Evolutionary conservation across 2,888 invertebrate genomes (phyloP).

Genomic region (Pterostichus madidus): DNA sequence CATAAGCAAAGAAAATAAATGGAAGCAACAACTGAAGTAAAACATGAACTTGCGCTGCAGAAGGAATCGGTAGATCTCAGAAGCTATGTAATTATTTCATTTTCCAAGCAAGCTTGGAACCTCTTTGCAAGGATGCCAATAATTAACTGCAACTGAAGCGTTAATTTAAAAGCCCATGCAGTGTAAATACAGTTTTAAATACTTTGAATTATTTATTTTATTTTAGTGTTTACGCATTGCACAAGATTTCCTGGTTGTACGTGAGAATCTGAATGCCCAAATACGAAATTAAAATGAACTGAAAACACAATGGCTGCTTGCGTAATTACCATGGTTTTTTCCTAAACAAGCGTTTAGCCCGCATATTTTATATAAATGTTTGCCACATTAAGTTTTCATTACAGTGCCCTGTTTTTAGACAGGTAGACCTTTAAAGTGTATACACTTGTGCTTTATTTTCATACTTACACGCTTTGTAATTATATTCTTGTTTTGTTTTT

Average conservation of each 20-base stretch:
- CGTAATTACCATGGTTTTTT: conserved; percentile 54
- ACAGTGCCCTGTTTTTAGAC: conserved; percentile 46
- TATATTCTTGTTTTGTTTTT: conserved; percentile 43
- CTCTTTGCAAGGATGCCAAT: conserved; percentile 40
- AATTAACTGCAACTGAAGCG: conserved; percentile 39
- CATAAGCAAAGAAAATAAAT: background rate
- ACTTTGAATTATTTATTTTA: conserved; percentile 46
- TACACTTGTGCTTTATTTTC: conserved; percentile 44
- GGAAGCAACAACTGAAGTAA: background rate
- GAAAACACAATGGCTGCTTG: conserved; percentile 42
- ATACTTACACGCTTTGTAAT: conserved; percentile 46
- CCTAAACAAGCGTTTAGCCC: conserved; percentile 55
- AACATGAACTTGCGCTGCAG: background rate
- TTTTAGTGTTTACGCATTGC: conserved; percentile 29
- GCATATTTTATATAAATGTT: conserved; percentile 63
- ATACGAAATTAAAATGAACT: conserved; percentile 52
- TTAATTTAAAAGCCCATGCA: conserved; percentile 25
- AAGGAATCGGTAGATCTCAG: background rate
- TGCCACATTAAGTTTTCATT: conserved; percentile 65
- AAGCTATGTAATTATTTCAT: conserved; percentile 23
- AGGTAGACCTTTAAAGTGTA: conserved; percentile 34
- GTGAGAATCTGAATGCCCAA: conserved; percentile 35
- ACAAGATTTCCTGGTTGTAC: conserved; percentile 34
- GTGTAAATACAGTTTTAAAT: conserved; percentile 48
- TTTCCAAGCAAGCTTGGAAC: conserved; percentile 37